Evolutionary conservation across 2,113 vertebrate genomes (phyloP).

Genomic region (Podarcis cretensis): DNA sequence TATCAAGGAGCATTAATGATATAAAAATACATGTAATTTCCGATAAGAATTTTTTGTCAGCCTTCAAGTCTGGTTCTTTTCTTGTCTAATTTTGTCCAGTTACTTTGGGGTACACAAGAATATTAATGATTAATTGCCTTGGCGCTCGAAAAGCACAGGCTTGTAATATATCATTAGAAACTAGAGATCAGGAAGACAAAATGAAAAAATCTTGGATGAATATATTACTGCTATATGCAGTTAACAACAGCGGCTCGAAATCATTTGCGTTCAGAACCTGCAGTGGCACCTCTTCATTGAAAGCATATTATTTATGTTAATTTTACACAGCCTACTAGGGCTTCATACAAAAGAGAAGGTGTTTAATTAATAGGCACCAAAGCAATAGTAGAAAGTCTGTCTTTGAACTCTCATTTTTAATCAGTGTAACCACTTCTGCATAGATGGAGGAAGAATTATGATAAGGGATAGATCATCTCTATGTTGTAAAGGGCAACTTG

Average conservation of each 20-base stretch:
- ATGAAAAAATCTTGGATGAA: slow-evolving; percentile 52
- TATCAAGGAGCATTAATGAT: slow-evolving; percentile 33
- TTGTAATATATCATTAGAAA: slow-evolving; percentile 63
- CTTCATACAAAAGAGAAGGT: slow-evolving; percentile 41
- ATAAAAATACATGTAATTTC: slow-evolving; percentile 36
- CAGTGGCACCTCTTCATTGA: slow-evolving; percentile 46
- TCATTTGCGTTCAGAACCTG: slow-evolving; percentile 43
- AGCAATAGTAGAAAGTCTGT: slow-evolving; percentile 31
- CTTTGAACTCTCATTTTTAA: slow-evolving; percentile 59
- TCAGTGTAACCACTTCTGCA: slow-evolving; percentile 43
- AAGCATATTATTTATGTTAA: slow-evolving; percentile 53
- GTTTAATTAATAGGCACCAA: slow-evolving; percentile 50
- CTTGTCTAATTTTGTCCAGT: slow-evolving; percentile 48
- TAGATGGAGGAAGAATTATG: slow-evolving; percentile 39
- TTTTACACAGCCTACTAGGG: slow-evolving; percentile 46
- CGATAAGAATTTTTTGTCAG: slow-evolving; percentile 42
- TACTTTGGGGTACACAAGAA: slow-evolving; percentile 26
- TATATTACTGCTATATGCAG: slow-evolving; percentile 40
- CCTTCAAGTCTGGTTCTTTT: slow-evolving; percentile 25
- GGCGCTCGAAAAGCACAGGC: slow-evolving; percentile 43
- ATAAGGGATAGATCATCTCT: slow-evolving; percentile 10
- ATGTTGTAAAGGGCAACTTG: slow-evolving; percentile 32
- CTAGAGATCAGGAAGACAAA: slow-evolving; percentile 45
- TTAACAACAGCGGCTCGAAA: slow-evolving; percentile 53
- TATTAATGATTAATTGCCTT: slow-evolving; percentile 62